Base-by-base conservation (phyloP, 2,888 invertebrate species). In the Lagria hirta region DNA sequence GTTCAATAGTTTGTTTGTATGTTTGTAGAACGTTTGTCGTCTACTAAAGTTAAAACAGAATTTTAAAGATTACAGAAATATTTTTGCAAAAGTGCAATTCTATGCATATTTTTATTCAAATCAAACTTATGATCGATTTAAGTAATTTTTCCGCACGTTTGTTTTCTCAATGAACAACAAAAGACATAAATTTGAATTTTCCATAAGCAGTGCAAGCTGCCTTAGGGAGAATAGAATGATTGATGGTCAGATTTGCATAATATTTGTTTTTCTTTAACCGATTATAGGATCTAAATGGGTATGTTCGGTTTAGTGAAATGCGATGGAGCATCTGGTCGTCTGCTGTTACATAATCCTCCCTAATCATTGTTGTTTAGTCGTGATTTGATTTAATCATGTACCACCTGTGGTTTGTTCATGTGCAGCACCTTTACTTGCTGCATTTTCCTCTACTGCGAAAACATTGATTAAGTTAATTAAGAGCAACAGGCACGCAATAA, bases 361-460 rank as follows among this genome's bases (percentile, higher is more conserved):
- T 55, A 53, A 55, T 53, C 55, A 53, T 53, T 51, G 53, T 55
- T 55, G 51, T 55, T 55, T 51, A 55, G 53, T 43, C 47, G 45
- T 55, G 52, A 54, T 54, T 51, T 51, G 53, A 51, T 51, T 53
- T 54, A 55, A 55, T 55, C 53, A 48, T 16, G 35, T 29, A 50
- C 46, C 55, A 54, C 53, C 53, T 54, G 55, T 46, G 47, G 48
- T 49, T 33, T 30, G 44, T 38, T 33, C 44, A 38, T 44, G 44
- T 26, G 44, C 44, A 27, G 32, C 44, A 44, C 44, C 44, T 44
- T 33, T 28, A 24, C 24, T 16, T 12, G 13, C 28, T 43, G 36
- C 43, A 42, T 21, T 18, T 15, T 6, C 20, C 29, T 37, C 20
- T 20, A 13, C 20, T 20, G 20, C 11, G 21, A 12, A 28, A 37